phyloP scores from a whole-genome alignment of 2,113 vertebrate genomes.

The Larimichthys polyactis region DNA sequence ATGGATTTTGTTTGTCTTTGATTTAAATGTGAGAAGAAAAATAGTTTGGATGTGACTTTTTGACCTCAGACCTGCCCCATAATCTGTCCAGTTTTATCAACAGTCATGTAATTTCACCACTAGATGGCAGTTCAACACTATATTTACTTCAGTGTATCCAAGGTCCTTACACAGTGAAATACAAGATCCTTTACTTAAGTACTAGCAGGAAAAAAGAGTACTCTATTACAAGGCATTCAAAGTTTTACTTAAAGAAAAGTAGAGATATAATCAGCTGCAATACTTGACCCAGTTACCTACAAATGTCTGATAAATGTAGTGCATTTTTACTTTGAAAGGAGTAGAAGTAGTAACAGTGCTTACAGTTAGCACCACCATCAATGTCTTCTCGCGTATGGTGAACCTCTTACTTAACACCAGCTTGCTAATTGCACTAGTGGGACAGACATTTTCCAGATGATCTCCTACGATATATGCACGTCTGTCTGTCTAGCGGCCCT shows the following conservation, averaged over 20 bases:
- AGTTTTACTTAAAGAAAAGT: not conserved
- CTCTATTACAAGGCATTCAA: not conserved
- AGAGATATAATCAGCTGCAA: not conserved
- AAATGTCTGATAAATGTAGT: not conserved
- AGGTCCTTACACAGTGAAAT: not conserved
- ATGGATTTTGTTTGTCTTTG: not conserved
- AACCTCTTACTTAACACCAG: conserved; percentile 7
- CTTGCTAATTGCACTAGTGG: conserved; percentile 7
- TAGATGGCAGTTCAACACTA: conserved; percentile 58
- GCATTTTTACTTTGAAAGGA: not conserved
- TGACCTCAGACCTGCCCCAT: not conserved
- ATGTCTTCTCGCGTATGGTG: not conserved
- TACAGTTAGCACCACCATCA: not conserved
- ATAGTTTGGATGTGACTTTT: not conserved
- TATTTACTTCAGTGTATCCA: not conserved
- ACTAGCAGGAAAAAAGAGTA: not conserved
- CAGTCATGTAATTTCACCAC: conserved; percentile 24
- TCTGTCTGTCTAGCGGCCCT: conserved; percentile 17
- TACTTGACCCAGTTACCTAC: not conserved
- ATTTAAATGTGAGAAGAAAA: not conserved
- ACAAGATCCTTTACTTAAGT: not conserved
- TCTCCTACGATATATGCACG: conserved; percentile 1
- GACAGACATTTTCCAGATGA: conserved; percentile 29
- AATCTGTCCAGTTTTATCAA: not conserved
- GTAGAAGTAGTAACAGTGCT: not conserved